These are phyloP conservation scores for Exocentrus adspersus DNA, from an alignment of 2,888 invertebrate species.

Conservation along the genomic window DNA sequence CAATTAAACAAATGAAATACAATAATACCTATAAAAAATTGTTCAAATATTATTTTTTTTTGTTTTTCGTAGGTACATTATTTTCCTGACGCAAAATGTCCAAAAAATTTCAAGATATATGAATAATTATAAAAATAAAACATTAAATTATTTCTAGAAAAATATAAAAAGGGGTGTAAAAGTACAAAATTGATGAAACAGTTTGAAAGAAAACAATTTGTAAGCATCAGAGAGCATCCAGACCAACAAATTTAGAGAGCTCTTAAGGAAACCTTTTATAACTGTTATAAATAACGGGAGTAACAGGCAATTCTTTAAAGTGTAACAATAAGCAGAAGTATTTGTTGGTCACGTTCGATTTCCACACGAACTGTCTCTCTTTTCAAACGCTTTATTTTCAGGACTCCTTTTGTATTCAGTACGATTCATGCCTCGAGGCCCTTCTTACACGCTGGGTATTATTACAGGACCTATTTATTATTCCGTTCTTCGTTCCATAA, in stretches of 20 bases:
- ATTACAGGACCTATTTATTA: slow-evolving; percentile 46
- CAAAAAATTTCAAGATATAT: no score
- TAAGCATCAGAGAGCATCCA: background rate
- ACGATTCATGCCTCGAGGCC: slow-evolving; percentile 40
- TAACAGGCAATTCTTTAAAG: slow-evolving; percentile 40
- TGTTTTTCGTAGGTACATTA: no score
- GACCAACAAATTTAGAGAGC: slow-evolving; percentile 13
- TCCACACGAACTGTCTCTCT: slow-evolving; percentile 51
- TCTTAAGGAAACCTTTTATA: slow-evolving; percentile 26
- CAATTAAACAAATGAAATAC: no score
- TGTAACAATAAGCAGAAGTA: slow-evolving; percentile 46
- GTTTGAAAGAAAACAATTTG: slow-evolving; percentile 4
- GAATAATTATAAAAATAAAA: no score
- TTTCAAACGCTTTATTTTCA: slow-evolving; percentile 46
- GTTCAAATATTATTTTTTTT: no score
- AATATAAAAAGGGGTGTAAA: no score
- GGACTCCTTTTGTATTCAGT: slow-evolving; percentile 47
- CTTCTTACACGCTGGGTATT: slow-evolving; percentile 41
- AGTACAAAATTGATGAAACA: no score
- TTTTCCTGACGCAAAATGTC: no score
- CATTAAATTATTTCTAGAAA: no score
- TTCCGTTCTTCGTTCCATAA: slow-evolving; percentile 33
- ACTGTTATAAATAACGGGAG: slow-evolving; percentile 32
- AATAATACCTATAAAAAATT: no score
- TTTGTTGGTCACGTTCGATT: slow-evolving; percentile 51